phyloP scores from a whole-genome alignment of 2,888 invertebrate species.

The Melangyna quadrimaculata region DNA sequence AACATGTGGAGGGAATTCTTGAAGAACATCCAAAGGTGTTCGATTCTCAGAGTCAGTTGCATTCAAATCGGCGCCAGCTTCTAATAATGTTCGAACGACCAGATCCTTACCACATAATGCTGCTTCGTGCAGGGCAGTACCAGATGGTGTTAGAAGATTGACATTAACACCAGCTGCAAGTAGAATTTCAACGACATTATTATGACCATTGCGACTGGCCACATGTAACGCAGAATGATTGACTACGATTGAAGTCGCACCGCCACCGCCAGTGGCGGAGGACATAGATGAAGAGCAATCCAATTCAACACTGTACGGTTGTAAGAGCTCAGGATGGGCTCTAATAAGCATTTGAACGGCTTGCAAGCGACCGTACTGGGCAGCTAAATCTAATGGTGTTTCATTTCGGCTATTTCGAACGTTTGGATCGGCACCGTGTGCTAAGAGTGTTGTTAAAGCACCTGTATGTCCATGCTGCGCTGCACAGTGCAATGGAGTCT shows the following conservation, averaged over 20 bases:
- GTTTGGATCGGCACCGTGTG: constrained; percentile 93
- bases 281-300: neutral
- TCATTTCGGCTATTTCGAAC: constrained; percentile 93
- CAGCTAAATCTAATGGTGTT: constrained; percentile 96
- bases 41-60: constrained; percentile 90
- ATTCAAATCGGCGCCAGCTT: constrained; percentile 90
- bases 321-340: constrained; percentile 91
- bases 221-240: constrained; percentile 94
- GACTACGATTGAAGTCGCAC: constrained; percentile 44
- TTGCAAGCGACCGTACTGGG: constrained; percentile 92
- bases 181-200: constrained; percentile 90
- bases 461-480: constrained; percentile 95
- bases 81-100: constrained; percentile 90
- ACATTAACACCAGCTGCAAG: constrained; percentile 93
- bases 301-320: constrained; percentile 83
- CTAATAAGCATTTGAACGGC: constrained; percentile 93
- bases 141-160: constrained; percentile 91
- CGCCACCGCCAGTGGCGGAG: neutral
- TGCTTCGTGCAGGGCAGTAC: constrained; percentile 96
- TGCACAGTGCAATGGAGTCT: constrained; percentile 96
- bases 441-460: constrained; percentile 90
- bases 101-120: constrained; percentile 95
- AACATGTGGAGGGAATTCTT: constrained; percentile 93
- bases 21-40: constrained; percentile 92
- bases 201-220: constrained; percentile 95